Base-by-base conservation (phyloP, 2,797 vertebrate species). In the Amphiprion clarkii region DNA sequence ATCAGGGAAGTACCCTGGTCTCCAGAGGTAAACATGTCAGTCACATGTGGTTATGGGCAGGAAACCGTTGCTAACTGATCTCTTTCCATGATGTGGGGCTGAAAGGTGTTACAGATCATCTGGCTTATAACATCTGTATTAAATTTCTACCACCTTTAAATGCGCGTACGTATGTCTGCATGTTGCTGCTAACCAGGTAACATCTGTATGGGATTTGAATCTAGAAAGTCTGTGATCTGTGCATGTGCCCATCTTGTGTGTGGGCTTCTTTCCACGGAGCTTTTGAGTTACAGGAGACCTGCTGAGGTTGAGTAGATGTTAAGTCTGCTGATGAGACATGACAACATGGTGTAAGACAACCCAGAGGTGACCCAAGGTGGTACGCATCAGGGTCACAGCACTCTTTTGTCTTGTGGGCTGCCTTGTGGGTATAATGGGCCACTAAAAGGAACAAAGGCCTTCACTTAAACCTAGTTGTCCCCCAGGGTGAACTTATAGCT, bases 361-460 rank as follows among this genome's bases (percentile, higher is more conserved):
- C 84, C 77, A 75, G 62, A 67, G 55, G 56, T 82, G 84, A 89
- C 84, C 80, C 46, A 46, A 54, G 64, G 79, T 85, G 74, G 87
- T 93, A 90, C 87, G 84, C 74, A 48, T 85, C 42, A 65, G 85
- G 89, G 83, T 90, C 79, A 88, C 62, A 51, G 69, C 63, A 44
- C 65, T 80, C 79, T 79, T 83, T 93, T 93, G 78, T 92, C 77
- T 79, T 59, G 29, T 53, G 52, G 57, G 46, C 49, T 48, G 66
- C 71, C 81, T 70, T 46, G 59, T 69, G 78, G 76, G 6, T 66
- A 55, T 85, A 87, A 86, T 78, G 71, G 63, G 49, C 72, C 86
- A 74, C 65, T 76, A 78, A 87, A 86, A 78, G 44, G 65, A 91
- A 88, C 87, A 94, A 92, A 92, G 83, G 71, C 17, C 69, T 74